A percentile compares a stretch with the other conserved stretches of the same genome.
Conservation (phyloP, 2,113 vertebrate species). For the Heptranchias perlo region DNA sequence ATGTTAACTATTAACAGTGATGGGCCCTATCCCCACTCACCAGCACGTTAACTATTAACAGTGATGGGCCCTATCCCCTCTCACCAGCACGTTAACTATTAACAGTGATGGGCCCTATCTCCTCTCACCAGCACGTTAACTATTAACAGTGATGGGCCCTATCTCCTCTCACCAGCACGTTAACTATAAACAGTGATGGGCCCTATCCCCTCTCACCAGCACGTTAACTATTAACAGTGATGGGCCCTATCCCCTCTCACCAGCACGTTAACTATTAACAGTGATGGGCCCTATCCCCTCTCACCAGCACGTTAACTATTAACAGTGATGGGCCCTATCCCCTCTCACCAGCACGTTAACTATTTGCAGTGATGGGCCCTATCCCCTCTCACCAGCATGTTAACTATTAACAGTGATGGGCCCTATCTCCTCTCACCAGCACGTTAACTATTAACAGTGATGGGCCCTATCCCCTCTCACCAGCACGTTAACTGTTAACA, state of each 20-base stretch:
- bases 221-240: neutral
- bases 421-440: neutral
- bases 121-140: neutral
- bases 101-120: neutral
- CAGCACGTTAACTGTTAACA: too few relatives aligned
- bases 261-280: too few relatives aligned
- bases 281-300: neutral
- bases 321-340: neutral
- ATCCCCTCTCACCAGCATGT: neutral
- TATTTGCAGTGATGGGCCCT: neutral
- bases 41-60: too few relatives aligned
- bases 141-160: neutral
- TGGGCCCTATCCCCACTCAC: neutral
- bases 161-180: neutral
- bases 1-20: neutral
- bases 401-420: neutral
- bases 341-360: neutral
- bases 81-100: neutral
- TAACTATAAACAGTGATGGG: neutral
- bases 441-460: neutral
- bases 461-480: neutral
- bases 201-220: neutral
- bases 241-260: neutral
- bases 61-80: neutral
- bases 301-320: neutral